These are phyloP conservation scores for Presbytis comata DNA, from an alignment of 2,797 vertebrate species.

Conservation along the genomic window DNA sequence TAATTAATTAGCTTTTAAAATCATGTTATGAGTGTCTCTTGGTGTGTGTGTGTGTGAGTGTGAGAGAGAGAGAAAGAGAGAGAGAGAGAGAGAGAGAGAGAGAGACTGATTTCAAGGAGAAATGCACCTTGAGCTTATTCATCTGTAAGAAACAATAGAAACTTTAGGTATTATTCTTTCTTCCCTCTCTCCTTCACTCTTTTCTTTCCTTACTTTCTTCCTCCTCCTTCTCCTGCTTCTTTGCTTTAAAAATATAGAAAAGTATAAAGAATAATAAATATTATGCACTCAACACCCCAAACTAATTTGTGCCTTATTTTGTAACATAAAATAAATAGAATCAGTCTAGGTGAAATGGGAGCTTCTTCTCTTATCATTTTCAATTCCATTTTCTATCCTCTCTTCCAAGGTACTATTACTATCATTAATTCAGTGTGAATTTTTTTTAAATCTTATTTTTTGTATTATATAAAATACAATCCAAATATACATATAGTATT, in stretches of 20 bases:
- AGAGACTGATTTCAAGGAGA: conserved; percentile 4
- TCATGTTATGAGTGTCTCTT: neutral
- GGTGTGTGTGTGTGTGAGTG: neutral
- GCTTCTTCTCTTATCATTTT: neutral
- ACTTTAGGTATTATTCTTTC: neutral
- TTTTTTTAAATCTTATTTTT: neutral
- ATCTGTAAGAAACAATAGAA: neutral
- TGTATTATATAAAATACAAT: neutral
- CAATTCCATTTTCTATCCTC: neutral
- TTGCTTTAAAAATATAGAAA: neutral
- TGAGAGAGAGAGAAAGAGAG: neutral
- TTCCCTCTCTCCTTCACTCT: neutral
- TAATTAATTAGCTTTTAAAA: conserved; percentile 52
- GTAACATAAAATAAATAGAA: conserved; percentile 21
- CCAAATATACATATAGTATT: neutral
- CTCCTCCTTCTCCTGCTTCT: neutral
- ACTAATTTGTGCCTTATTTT: neutral
- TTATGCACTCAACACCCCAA: neutral
- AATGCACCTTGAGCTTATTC: neutral
- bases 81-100: too few relatives aligned
- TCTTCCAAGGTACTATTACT: neutral
- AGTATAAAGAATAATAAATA: neutral
- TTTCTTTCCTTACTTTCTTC: neutral
- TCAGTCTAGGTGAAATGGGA: neutral
- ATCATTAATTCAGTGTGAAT: neutral